A percentile compares a stretch with the other conserved stretches of the same genome.
Conservation (phyloP, 2,113 vertebrate genomes). For the Ursus arctos region DNA sequence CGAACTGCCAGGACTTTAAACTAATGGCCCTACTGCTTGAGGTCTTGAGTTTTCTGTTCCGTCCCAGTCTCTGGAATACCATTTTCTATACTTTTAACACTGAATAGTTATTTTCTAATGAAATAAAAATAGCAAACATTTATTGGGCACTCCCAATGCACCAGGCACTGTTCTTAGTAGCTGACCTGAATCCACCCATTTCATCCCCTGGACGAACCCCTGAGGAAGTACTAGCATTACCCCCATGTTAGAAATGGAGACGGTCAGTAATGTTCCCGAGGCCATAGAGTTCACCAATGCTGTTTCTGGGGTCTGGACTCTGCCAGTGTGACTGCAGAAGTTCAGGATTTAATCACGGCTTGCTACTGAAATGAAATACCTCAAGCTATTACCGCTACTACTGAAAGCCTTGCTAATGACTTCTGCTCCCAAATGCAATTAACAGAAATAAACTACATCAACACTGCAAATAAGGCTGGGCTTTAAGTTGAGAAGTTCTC, state of each 20-base stretch:
- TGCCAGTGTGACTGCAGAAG: background rate
- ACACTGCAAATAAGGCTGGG: background rate
- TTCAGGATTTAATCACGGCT: background rate
- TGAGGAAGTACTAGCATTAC: background rate
- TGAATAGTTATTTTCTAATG: background rate
- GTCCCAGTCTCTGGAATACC: background rate
- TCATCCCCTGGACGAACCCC: background rate
- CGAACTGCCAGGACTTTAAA: background rate
- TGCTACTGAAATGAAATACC: background rate
- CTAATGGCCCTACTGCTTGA: background rate
- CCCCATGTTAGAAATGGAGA: background rate
- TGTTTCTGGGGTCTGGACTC: background rate
- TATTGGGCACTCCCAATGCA: background rate
- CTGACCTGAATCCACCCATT: background rate
- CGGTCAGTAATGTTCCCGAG: background rate
- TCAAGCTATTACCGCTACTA: background rate
- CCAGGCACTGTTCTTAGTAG: background rate
- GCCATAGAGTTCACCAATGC: background rate
- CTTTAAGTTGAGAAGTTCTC: background rate
- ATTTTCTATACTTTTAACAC: background rate
- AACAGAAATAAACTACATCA: background rate
- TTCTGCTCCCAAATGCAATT: background rate
- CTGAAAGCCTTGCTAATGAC: background rate
- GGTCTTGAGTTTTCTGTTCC: background rate
- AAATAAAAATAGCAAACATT: background rate